Evolutionary conservation across 2,797 vertebrate species (phyloP), one percentile per base, ranked within the genome.

Genomic region (Poeciliopsis presidionis): DNA sequence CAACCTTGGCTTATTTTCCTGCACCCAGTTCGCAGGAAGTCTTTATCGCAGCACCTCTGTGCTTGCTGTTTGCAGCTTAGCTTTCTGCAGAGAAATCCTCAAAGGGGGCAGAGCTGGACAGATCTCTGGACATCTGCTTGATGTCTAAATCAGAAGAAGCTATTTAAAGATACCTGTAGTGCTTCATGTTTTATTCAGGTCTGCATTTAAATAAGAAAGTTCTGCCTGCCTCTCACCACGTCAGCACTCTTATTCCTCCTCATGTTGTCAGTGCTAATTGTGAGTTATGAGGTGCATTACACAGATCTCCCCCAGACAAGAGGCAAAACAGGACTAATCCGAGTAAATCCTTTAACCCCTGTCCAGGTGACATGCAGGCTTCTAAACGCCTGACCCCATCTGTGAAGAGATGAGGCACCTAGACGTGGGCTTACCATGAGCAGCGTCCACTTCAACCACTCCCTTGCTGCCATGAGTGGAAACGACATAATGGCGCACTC

Each of bases 361-460:
- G 79, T 90, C 78, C 90, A 95, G 93, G 94, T 92, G 90, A 83
- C 81, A 93, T 92, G 91, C 92, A 82, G 92, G 81, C 90, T 91
- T 79, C 75, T 71, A 74, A 80, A 86, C 70, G 90, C 91, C 91
- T 92, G 90, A 93, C 81, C 86, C 87, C 72, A 80, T 85, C 87
- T 65, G 76, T 89, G 83, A 85, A 89, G 89, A 92, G 92, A 96
- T 95, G 95, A 95, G 79, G 92, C 82, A 84, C 86, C 92, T 75
- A 74, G 84, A 84, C 74, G 84, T 72, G 65, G 90, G 87, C 89
- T 91, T 89, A 92, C 92, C 90, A 98, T 98, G 97, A 98, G 94
- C 95, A 98, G 96, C 90, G 93, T 94, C 93, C 96, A 97, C 94
- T 98, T 96, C 87, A 96, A 96, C 95, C 97, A 98, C 95, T 96